Conservation (phyloP, 2,113 vertebrate species). For the Bujurquina vittata region DNA sequence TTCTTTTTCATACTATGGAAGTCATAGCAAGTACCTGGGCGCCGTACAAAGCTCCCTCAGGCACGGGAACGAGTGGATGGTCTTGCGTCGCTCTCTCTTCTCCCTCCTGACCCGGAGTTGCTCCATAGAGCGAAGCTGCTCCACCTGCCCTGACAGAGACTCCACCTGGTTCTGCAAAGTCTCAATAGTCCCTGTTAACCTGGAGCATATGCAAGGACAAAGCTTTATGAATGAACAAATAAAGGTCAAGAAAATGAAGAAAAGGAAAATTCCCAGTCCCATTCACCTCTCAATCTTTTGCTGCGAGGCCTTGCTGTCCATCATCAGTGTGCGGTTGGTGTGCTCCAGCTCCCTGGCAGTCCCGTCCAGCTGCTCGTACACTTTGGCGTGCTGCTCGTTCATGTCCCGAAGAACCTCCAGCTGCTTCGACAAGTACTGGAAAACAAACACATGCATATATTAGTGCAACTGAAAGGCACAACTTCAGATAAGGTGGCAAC, state of each 20-base stretch:
- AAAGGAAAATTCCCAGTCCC: fast-evolving
- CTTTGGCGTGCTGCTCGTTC: slow-evolving; percentile 97
- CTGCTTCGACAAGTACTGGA: slow-evolving; percentile 94
- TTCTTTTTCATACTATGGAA: neutral
- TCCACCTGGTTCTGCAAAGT: slow-evolving; percentile 93
- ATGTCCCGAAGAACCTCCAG: slow-evolving; percentile 93
- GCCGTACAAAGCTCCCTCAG: slow-evolving; percentile 92
- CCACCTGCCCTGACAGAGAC: slow-evolving; percentile 90
- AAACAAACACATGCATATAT: neutral
- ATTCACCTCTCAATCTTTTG: slow-evolving; percentile 92
- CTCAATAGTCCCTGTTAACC: slow-evolving; percentile 91
- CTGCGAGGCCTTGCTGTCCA: slow-evolving; percentile 92
- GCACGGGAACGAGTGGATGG: slow-evolving; percentile 95
- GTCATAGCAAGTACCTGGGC: slow-evolving; percentile 71
- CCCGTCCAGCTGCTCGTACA: slow-evolving; percentile 96
- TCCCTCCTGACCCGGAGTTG: slow-evolving; percentile 89
- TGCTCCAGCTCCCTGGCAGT: slow-evolving; percentile 92
- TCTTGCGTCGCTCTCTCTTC: slow-evolving; percentile 91
- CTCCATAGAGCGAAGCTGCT: slow-evolving; percentile 90
- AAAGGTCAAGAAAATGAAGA: neutral
- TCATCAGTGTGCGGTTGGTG: slow-evolving; percentile 90
- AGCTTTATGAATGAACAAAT: neutral
- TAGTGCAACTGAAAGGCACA: neutral
- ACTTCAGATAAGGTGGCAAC: neutral
- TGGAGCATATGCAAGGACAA: slow-evolving; percentile 41